Evolutionary conservation across 2,113 vertebrate species (phyloP), one percentile per base, ranked within the genome.

Genomic region (Tetrao urogallus): DNA sequence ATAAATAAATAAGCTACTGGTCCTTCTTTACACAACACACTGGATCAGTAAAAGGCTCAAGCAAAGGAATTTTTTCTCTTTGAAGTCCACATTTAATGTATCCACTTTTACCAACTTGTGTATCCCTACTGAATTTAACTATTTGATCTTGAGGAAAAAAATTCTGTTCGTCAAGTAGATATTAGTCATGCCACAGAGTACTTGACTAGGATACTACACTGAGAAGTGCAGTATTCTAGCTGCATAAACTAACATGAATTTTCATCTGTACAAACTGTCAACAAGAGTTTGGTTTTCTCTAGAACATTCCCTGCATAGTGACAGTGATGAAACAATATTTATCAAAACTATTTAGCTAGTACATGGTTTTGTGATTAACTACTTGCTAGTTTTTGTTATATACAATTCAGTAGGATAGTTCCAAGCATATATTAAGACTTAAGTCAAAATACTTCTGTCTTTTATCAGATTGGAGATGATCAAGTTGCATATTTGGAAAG

Each of bases 51-150:
- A 88, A 85, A 4, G 5, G 38, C 25, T 93, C 74, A 77, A 90
- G n/a, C 36, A 93, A 90, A 92, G 34, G 45, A 89, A 60, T 32
- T 77, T 79, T 92, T 30, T 7, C 3, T 1, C 82, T 91, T 92
- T 93, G 87, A 92, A 91, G 45, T 64, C 76, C 50, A 38, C 11
- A 18, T 85, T 79, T 93, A 79, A 60, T 76, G 28, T 47, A 60
- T 54, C 17, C 25, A n/a, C 11, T 77, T 93, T 89, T 50, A 34
- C 78, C 70, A 64, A 91, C 8, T 54, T 56, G 1, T 38, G 13
- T 64, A 79, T 85, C 34, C 38, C 38, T 79, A 58, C 30, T 45
- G 19, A 50, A 93, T 76, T 91, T 89, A 88, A 38, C 42, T 64
- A 66, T 83, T 77, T 86, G 66, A 77, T 84, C 82, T 67, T 67